Conservation (phyloP, 2,113 vertebrate genomes). For the Silurus glanis region DNA sequence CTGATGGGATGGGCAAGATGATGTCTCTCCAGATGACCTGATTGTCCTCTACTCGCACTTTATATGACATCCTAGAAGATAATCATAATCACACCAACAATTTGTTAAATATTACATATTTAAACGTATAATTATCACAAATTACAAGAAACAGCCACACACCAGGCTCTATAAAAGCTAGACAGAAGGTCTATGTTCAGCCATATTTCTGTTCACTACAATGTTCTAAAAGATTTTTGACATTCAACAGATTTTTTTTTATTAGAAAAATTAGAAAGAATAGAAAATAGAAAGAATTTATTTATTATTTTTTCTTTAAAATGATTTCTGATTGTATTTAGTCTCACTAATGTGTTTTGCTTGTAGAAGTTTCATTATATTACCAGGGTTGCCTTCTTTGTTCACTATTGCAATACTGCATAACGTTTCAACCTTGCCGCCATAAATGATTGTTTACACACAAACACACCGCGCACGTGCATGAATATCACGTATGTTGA, state of each 20-base stretch:
- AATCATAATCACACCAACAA: not conserved
- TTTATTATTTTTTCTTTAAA: not conserved
- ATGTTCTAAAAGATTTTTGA: not conserved
- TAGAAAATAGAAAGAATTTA: too few species aligned
- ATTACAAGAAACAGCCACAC: not conserved
- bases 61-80: conserved; percentile 35
- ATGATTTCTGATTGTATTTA: not conserved
- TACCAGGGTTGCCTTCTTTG: too few species aligned
- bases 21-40: conserved; percentile 52
- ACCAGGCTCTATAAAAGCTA: not conserved
- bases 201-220: not conserved
- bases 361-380: too few species aligned
- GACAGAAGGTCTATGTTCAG: not conserved
- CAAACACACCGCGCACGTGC: too few species aligned
- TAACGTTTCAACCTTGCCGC: too few species aligned
- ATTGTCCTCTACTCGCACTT: conserved; percentile 53
- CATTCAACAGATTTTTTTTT: too few species aligned
- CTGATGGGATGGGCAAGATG: conserved; percentile 35
- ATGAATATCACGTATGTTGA: too few species aligned
- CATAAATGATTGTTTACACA: too few species aligned
- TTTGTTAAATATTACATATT: not conserved
- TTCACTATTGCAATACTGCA: too few species aligned
- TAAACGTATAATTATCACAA: not conserved
- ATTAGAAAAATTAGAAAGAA: too few species aligned
- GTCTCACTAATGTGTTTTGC: not conserved